Evolutionary conservation across 2,113 vertebrate genomes (phyloP).

Genomic region (Caranx melampygus): DNA sequence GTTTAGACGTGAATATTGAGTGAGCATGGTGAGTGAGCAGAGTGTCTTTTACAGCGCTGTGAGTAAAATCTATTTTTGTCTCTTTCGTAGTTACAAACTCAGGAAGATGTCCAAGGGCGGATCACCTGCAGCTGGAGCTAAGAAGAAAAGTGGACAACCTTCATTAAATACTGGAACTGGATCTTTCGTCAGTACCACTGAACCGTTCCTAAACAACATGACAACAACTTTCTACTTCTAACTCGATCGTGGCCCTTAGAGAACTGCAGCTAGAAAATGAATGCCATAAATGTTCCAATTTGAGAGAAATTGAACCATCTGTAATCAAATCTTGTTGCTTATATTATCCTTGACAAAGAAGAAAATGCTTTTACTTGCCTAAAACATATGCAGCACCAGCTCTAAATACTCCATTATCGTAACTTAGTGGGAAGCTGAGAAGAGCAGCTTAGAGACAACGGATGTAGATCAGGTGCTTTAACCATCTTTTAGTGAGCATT

Average conservation of each 20-base stretch:
- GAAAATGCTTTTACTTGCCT: background rate
- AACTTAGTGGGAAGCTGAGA: background rate
- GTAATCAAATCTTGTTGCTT: background rate
- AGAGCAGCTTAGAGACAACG: constrained; percentile 4
- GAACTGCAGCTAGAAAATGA: background rate
- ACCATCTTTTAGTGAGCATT: background rate
- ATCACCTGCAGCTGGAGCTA: background rate
- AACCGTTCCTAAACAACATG: constrained; percentile 10
- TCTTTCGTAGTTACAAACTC: constrained; percentile 65
- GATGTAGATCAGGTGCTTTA: constrained; percentile 2
- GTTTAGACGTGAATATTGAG: background rate
- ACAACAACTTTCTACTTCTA: background rate
- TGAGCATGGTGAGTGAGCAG: background rate
- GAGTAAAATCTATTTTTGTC: background rate
- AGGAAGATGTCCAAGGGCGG: constrained; percentile 51
- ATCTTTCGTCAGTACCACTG: background rate
- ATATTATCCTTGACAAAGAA: background rate
- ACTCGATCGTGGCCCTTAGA: background rate
- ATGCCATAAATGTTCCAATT: background rate
- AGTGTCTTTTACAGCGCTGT: background rate
- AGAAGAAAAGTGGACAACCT: background rate
- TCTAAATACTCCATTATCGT: constrained; percentile 6
- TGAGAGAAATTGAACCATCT: background rate
- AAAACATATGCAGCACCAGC: background rate
- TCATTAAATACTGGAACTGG: background rate